Percentiles rank a stretch among this genome's conserved stretches.
These are phyloP conservation scores for Eupeodes latifasciatus DNA, from an alignment of 2,888 invertebrate genomes.

Conservation along the genomic window DNA sequence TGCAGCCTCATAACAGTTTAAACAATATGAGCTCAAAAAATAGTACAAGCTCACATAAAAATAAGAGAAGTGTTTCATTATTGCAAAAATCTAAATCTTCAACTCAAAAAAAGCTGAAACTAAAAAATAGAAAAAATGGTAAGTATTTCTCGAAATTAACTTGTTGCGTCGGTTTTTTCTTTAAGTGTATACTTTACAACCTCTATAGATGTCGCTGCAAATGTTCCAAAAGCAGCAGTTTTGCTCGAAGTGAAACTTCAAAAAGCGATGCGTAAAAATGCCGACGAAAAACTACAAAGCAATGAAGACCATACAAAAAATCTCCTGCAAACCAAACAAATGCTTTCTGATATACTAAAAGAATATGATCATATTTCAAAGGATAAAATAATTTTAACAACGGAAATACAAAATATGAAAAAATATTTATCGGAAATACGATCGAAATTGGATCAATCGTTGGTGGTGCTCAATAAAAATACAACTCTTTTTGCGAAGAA, in stretches of 20 bases:
- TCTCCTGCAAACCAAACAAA: constrained; percentile 42
- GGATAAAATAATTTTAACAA: constrained; percentile 45
- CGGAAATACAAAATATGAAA: constrained; percentile 64
- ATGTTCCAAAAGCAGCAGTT: neutral
- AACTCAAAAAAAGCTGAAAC: neutral
- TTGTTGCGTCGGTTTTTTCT: neutral
- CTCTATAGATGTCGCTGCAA: neutral
- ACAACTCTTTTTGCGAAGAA: constrained; percentile 51
- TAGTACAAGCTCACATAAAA: neutral
- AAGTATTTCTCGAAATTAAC: neutral
- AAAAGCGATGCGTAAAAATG: constrained; percentile 29
- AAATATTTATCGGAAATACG: constrained; percentile 57
- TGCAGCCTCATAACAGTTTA: neutral
- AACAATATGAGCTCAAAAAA: neutral
- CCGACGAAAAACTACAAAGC: constrained; percentile 4
- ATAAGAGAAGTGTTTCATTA: neutral
- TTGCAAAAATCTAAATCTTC: neutral
- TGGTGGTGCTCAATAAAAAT: constrained; percentile 49
- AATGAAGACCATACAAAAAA: constrained; percentile 39
- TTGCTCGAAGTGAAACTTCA: constrained; percentile 40
- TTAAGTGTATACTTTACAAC: neutral
- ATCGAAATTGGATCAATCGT: constrained; percentile 57
- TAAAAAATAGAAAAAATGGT: constrained; percentile 7
- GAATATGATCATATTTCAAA: constrained; percentile 60
- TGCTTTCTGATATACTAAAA: constrained; percentile 51